phyloP scores from a whole-genome alignment of 2,888 invertebrate genomes.

The Drosophila pseudotalamancana region DNA sequence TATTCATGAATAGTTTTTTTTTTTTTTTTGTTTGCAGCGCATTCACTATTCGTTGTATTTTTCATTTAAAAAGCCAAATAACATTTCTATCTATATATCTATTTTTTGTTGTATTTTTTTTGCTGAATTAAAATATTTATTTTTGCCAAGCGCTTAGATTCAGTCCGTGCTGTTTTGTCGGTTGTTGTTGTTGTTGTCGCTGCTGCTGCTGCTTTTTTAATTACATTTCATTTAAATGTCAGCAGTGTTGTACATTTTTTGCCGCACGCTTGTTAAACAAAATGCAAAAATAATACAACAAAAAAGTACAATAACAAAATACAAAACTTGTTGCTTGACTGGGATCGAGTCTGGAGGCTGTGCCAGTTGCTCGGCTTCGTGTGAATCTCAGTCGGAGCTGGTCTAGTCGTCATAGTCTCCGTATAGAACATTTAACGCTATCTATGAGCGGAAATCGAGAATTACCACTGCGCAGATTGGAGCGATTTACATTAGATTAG shows the following conservation, averaged over 20 bases:
- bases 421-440: conserved; percentile 61
- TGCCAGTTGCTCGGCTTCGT: conserved; percentile 38
- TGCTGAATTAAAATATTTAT: conserved; percentile 33
- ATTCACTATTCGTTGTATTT: conserved; percentile 17
- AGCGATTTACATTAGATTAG: conserved; percentile 79
- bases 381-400: conserved; percentile 37
- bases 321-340: conserved; percentile 61
- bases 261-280: conserved; percentile 58
- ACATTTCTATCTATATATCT: conserved; percentile 19
- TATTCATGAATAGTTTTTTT: too few relatives aligned
- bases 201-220: conserved; percentile 48
- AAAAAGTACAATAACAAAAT: background rate
- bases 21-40: conserved; percentile 8
- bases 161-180: conserved; percentile 46
- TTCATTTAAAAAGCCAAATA: conserved; percentile 6
- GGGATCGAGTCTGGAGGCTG: conserved; percentile 27
- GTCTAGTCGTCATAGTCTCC: conserved; percentile 38
- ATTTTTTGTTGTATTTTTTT: conserved; percentile 23
- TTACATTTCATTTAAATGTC: conserved; percentile 79
- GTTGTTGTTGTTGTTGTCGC: conserved; percentile 16
- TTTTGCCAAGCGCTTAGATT: conserved; percentile 42
- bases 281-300: conserved; percentile 38
- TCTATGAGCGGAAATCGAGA: conserved; percentile 80
- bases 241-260: conserved; percentile 58
- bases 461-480: conserved; percentile 76